Evolutionary conservation across 2,113 vertebrate genomes (phyloP).

Genomic region (Strix uralensis): DNA sequence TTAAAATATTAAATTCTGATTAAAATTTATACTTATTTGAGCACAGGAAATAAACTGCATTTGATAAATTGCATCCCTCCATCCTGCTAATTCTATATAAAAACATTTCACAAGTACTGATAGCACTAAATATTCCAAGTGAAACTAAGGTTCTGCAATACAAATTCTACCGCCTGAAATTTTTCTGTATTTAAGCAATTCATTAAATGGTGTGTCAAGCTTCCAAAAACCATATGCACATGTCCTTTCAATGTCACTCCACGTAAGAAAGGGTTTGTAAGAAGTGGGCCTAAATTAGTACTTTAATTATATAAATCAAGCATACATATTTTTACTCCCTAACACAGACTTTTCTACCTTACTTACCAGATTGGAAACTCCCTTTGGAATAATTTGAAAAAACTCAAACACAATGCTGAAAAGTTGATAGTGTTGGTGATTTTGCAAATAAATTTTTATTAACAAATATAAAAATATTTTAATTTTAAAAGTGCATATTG

Average conservation of each 20-base stretch:
- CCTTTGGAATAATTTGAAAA: background rate
- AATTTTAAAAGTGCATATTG: background rate
- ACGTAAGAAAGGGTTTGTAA: background rate
- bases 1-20: background rate
- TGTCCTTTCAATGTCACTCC: background rate
- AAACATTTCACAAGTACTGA: background rate
- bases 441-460: background rate
- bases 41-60: background rate
- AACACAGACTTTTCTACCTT: background rate
- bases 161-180: background rate
- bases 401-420: background rate
- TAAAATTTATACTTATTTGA: background rate
- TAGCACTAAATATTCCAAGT: background rate
- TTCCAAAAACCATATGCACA: background rate
- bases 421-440: background rate
- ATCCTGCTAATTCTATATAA: background rate
- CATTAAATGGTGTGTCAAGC: background rate
- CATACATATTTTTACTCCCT: background rate
- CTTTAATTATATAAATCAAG: background rate
- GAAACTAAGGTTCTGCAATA: background rate
- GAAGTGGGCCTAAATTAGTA: background rate
- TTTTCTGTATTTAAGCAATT: background rate
- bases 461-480: background rate
- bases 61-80: background rate
- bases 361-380: background rate